phyloP scores from a whole-genome alignment of 2,888 invertebrate genomes.

The Epistrophella euchroma region DNA sequence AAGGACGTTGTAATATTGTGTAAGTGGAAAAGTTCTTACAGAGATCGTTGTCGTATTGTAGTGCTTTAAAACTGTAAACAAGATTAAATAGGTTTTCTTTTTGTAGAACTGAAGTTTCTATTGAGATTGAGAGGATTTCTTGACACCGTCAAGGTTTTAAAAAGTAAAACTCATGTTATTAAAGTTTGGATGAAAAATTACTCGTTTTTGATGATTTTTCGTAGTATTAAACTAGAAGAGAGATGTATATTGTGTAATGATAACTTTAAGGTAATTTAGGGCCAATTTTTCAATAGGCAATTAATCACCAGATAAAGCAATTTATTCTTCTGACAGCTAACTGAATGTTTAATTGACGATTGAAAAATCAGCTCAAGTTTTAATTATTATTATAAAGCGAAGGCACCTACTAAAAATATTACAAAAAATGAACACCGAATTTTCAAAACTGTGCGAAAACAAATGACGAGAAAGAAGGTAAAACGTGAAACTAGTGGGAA shows the following conservation, averaged over 20 bases:
- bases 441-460: too few species aligned
- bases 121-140: background rate
- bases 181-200: background rate
- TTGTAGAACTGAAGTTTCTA: background rate
- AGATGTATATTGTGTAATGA: too few species aligned
- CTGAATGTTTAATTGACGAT: too few species aligned
- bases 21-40: slow-evolving; percentile 30
- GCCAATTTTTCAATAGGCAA: too few species aligned
- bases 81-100: slow-evolving; percentile 32
- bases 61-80: slow-evolving; percentile 20
- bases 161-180: background rate
- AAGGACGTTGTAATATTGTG: slow-evolving; percentile 1
- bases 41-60: slow-evolving; percentile 25
- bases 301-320: too few species aligned
- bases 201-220: background rate
- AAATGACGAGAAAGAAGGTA: too few species aligned
- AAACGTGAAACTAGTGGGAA: too few species aligned
- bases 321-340: too few species aligned
- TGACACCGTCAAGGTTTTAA: background rate
- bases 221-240: background rate
- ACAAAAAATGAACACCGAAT: too few species aligned
- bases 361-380: too few species aligned
- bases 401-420: too few species aligned
- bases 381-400: too few species aligned
- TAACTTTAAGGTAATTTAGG: background rate